Base-by-base conservation (phyloP, 2,797 vertebrate genomes). In the Enoplosus armatus region DNA sequence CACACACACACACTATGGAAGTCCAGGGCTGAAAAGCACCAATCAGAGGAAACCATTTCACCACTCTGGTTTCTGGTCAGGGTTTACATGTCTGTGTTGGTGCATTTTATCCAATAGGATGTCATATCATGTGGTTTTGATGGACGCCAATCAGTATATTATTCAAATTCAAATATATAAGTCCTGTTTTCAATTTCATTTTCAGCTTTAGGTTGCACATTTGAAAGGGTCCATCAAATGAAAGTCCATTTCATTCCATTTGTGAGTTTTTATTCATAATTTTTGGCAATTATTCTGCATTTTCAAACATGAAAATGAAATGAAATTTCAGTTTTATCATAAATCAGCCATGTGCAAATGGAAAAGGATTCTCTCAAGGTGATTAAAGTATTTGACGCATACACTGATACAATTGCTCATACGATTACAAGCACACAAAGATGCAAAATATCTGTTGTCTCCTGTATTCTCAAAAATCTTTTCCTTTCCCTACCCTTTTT, bases 1-100 rank as follows among this genome's bases (percentile, higher is more conserved):
- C 54, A 64, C 31, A 72, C 61, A 45, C 20, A 59, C 58, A 43
- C 61, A 70, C 55, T 29, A 54, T 50, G 29, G 20, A 70, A 6
- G 65, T 78, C 66, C 35, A 72, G 24, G 48, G 51, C 31, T 71
- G 27, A 33, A 70, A 77, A 61, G 51, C 50, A 64, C 43, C 73
- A 80, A 62, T 70, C 31, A 63, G 41, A 76, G 22, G 12, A 35
- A 54, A 37, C 61, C 9, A 22, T 47, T 58, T 1, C 24, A 29
- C 15, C 20, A 10, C 33, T 55, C 24, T 11, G 37, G 56, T 59
- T 51, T 59, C 24, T 50, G 16, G 20, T 15, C 1, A 22, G 15
- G n/a, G 35, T 53, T 64, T 65, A 20, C 31, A 41, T 24, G n/a
- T 66, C 5, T 41, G 31, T 11, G 4, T 12, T 33, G 43, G 2